Percentiles rank a stretch among this genome's conserved stretches.
These are phyloP conservation scores for Phataginus tetradactyla DNA, from an alignment of 2,797 vertebrate species.

Conservation along the genomic window DNA sequence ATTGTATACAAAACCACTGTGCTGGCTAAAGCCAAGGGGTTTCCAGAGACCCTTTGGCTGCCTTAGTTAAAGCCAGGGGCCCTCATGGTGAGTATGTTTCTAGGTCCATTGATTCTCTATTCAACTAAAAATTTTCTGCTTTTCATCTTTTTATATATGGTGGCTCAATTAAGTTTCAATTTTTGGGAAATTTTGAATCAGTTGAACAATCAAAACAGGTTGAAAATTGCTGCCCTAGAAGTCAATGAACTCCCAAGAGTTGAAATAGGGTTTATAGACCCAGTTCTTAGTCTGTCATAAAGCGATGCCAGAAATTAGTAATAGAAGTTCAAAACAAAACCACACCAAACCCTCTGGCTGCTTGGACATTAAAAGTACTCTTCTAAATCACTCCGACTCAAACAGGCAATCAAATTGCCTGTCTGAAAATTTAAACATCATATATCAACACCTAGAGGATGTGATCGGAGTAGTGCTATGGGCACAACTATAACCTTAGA, in stretches of 20 bases:
- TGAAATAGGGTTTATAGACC: background rate
- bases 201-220: background rate
- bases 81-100: background rate
- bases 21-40: background rate
- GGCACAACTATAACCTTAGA: background rate
- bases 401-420: background rate
- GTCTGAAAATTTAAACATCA: background rate
- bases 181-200: background rate
- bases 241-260: slow-evolving; percentile 22
- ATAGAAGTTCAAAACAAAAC: slow-evolving; percentile 38
- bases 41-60: background rate
- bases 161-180: background rate
- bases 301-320: slow-evolving; percentile 33
- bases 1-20: background rate
- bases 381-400: background rate
- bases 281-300: background rate
- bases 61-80: background rate
- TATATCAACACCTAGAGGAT: background rate
- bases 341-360: background rate
- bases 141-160: slow-evolving; percentile 7
- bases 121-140: background rate
- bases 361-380: slow-evolving; percentile 3
- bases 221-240: background rate
- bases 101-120: background rate
- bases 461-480: background rate